Evolutionary conservation across 1,140 invertebrate species (phyloP).

Genomic region (Rhopalosiphum maidis): DNA sequence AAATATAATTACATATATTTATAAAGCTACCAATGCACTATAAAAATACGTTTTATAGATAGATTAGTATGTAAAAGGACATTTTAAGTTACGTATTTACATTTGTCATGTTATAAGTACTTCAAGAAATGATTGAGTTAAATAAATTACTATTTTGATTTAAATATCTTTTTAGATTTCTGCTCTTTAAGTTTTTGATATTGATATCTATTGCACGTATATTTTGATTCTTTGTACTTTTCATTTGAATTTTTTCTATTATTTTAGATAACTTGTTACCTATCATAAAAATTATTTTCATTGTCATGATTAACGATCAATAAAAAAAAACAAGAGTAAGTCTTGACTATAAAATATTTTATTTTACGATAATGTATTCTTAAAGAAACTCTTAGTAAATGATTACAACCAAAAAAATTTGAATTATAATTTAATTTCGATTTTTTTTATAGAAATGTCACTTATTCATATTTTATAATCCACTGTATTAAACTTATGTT

Average conservation of each 20-base stretch:
- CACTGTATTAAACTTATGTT: background rate
- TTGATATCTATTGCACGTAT: background rate
- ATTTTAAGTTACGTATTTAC: too few species aligned
- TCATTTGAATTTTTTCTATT: background rate
- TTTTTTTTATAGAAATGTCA: background rate
- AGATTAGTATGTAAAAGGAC: too few species aligned
- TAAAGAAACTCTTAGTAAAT: background rate
- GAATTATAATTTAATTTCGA: background rate
- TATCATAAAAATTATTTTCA: background rate
- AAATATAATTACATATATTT: too few species aligned
- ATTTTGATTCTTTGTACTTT: too few species aligned
- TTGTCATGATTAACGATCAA: background rate
- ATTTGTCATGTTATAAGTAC: too few species aligned
- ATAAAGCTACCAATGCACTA: too few species aligned
- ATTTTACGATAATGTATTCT: too few species aligned
- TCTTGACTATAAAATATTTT: too few species aligned
- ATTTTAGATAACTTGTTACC: background rate
- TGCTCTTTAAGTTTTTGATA: background rate
- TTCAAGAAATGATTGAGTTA: background rate
- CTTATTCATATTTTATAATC: background rate
- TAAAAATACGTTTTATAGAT: too few species aligned
- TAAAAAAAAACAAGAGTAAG: background rate
- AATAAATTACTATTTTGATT: background rate
- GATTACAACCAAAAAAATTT: background rate
- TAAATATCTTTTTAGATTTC: background rate